phyloP scores from a whole-genome alignment of 2,797 vertebrate genomes.

The Poeciliopsis paucimaculata region DNA sequence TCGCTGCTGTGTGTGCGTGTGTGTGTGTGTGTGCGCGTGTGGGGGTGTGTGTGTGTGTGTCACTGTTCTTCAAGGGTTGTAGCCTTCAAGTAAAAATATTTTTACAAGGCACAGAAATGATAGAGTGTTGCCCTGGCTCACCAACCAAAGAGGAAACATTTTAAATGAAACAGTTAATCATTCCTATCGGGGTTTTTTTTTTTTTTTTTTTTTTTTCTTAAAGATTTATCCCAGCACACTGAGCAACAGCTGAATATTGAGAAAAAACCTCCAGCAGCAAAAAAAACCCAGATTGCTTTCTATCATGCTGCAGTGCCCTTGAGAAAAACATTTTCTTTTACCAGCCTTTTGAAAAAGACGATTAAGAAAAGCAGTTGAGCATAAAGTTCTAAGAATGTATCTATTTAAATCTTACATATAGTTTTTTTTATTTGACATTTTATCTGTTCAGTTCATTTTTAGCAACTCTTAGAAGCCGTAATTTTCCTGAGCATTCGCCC shows the following conservation, averaged over 20 bases:
- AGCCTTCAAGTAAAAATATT: constrained; percentile 9
- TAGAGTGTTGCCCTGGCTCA: constrained; percentile 4
- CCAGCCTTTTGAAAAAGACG: constrained; percentile 6
- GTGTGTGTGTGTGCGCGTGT: not conserved
- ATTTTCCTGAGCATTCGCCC: not conserved
- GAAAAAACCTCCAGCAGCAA: constrained; percentile 18
- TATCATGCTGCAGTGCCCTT: constrained; percentile 21
- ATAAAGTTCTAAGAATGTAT: constrained; percentile 3
- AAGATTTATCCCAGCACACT: constrained; percentile 19
- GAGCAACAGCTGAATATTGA: constrained; percentile 13
- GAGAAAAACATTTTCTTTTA: constrained; percentile 35
- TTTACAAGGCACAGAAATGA: constrained; percentile 20
- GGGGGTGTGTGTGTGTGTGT: constrained; percentile 8
- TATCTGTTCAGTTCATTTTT: not conserved
- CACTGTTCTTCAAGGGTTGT: constrained; percentile 4
- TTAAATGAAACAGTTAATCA: constrained; percentile 42
- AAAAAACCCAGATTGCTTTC: constrained; percentile 22
- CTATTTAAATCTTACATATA: not conserved
- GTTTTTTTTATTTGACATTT: not conserved
- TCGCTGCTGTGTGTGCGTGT: not conserved
- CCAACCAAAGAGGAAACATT: constrained; percentile 22
- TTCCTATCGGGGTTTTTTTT: constrained; percentile 5
- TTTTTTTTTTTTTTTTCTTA: not conserved
- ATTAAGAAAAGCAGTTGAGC: not conserved
- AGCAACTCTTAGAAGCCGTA: not conserved